Evolutionary conservation across 2,113 vertebrate genomes (phyloP).

Genomic region (Aegithalos caudatus): DNA sequence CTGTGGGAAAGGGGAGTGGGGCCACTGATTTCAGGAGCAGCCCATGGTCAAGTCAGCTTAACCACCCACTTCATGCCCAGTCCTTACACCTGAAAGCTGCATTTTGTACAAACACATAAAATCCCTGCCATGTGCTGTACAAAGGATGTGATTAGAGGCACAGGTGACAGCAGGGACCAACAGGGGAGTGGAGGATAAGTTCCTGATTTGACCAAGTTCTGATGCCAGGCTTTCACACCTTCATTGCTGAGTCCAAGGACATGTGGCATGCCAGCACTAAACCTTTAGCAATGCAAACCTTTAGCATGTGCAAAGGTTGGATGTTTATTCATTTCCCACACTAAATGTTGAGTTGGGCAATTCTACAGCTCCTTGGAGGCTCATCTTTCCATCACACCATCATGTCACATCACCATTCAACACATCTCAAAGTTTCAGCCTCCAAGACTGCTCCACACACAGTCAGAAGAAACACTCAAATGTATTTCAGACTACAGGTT

Average conservation of each 20-base stretch:
- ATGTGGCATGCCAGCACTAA: not conserved
- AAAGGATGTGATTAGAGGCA: not conserved
- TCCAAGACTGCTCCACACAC: not conserved
- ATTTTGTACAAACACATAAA: not conserved
- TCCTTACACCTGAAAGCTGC: not conserved
- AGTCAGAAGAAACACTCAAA: not conserved
- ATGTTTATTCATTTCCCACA: not conserved
- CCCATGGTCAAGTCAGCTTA: not conserved
- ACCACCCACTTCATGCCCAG: not conserved
- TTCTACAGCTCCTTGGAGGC: not conserved
- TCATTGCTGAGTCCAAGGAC: not conserved
- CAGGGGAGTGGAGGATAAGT: not conserved
- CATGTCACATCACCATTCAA: not conserved
- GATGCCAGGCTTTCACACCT: not conserved
- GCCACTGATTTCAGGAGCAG: not conserved
- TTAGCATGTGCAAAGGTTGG: not conserved
- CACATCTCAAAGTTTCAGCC: not conserved
- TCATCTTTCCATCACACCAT: not conserved
- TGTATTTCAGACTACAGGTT: not conserved
- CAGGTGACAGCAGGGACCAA: fast-evolving
- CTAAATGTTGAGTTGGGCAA: not conserved
- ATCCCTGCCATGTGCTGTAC: not conserved
- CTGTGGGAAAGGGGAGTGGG: not conserved
- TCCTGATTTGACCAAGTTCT: not conserved
- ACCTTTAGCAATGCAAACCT: not conserved